A percentile compares a stretch with the other conserved stretches of the same genome.
These are phyloP conservation scores for Sinotaia quadrata DNA, from an alignment of 2,888 invertebrate genomes.

Conservation along the genomic window DNA sequence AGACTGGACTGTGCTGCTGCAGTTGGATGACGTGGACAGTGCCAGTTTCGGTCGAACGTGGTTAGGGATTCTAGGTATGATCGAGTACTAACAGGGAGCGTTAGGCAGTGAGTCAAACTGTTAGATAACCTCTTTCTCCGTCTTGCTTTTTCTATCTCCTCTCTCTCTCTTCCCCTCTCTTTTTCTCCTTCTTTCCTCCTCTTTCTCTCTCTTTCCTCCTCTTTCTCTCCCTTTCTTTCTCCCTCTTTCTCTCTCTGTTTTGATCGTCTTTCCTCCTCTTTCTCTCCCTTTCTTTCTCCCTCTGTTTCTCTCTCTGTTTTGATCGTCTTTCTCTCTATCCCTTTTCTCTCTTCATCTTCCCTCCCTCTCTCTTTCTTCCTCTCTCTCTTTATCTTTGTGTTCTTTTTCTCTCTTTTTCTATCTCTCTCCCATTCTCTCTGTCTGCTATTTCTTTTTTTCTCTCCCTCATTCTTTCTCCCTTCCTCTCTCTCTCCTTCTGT, in stretches of 20 bases:
- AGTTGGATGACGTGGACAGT: no score
- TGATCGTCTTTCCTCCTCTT: neutral
- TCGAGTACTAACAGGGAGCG: no score
- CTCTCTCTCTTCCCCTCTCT: neutral
- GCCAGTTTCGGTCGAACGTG: no score
- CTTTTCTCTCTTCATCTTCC: neutral
- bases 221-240: neutral
- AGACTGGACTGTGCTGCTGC: no score
- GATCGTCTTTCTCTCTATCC: neutral
- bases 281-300: slow-evolving; percentile 1
- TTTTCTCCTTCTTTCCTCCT: neutral
- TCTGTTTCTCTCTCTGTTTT: neutral
- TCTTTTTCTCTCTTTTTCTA: slow-evolving; percentile 1
- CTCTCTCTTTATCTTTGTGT: neutral
- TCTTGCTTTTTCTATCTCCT: neutral
- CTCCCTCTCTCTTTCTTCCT: slow-evolving; percentile 3
- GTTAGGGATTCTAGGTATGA: no score
- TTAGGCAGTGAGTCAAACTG: neutral
- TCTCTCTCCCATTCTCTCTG: neutral
- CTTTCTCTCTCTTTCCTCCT: neutral
- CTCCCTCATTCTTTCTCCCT: neutral
- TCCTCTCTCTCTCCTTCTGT: slow-evolving; percentile 2
- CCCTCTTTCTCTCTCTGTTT: slow-evolving; percentile 1
- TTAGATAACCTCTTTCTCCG: neutral
- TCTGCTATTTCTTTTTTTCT: neutral